phyloP scores from a whole-genome alignment of 1,140 invertebrate species.

The Pissodes strobi region DNA sequence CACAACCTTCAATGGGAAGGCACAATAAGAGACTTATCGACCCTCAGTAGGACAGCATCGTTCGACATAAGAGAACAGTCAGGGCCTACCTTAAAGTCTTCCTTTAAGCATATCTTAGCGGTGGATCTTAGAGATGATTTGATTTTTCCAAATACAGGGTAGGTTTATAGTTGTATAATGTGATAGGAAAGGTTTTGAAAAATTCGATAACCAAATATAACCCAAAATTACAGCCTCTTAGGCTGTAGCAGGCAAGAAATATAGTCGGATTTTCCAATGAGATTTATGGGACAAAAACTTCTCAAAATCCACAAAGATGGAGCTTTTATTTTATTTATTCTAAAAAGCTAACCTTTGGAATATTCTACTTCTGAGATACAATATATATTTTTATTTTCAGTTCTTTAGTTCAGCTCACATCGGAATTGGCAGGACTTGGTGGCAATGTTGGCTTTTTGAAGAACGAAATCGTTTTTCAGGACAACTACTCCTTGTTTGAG shows the following conservation, averaged over 20 bases:
- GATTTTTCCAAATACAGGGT: constrained; percentile 76
- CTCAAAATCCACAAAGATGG: no score
- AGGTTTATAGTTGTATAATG: neutral
- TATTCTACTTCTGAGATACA: no score
- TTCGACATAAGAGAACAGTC: constrained; percentile 83
- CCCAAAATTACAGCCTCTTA: no score
- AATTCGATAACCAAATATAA: neutral
- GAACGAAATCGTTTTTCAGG: constrained; percentile 78
- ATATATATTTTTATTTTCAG: no score
- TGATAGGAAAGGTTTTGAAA: neutral
- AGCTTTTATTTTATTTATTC: no score
- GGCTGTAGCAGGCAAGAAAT: no score
- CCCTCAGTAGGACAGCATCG: constrained; percentile 64
- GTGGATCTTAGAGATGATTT: constrained; percentile 78
- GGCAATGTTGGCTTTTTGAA: constrained; percentile 86
- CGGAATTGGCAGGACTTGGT: constrained; percentile 85
- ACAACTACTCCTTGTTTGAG: constrained; percentile 69
- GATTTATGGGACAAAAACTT: no score
- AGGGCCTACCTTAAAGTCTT: constrained; percentile 84
- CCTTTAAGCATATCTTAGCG: constrained; percentile 75
- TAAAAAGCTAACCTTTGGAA: no score
- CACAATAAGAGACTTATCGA: constrained; percentile 73
- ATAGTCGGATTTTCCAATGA: no score
- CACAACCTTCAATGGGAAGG: constrained; percentile 87
- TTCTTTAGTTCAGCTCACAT: constrained; percentile 67